Conservation (phyloP, 2,113 vertebrate species). For the Apodemus speciosus region DNA sequence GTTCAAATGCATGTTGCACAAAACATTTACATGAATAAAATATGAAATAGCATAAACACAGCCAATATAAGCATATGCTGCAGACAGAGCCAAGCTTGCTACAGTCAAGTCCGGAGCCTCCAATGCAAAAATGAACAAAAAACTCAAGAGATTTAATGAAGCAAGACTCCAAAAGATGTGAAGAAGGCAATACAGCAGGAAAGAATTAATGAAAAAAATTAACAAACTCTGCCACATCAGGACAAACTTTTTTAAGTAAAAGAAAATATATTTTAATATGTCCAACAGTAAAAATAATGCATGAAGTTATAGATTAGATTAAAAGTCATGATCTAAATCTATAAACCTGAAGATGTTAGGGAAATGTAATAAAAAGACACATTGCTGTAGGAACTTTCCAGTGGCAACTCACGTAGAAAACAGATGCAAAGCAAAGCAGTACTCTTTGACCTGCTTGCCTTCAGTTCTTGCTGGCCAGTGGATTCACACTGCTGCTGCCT, state of each 20-base stretch:
- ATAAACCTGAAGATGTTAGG: neutral
- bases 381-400: no score
- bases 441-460: neutral
- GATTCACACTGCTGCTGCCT: neutral
- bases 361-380: neutral
- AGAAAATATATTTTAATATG: neutral
- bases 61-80: neutral
- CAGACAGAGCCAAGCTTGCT: rapidly evolving
- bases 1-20: neutral
- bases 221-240: neutral
- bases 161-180: neutral
- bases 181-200: neutral
- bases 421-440: neutral
- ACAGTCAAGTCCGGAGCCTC: neutral
- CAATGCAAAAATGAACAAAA: neutral
- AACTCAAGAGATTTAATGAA: neutral
- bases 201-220: neutral
- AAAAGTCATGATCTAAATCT: neutral
- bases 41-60: neutral
- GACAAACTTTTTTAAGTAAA: neutral
- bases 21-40: neutral
- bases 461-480: neutral
- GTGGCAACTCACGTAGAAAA: neutral
- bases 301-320: neutral
- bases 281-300: neutral